Evolutionary conservation across 2,113 vertebrate species (phyloP), one percentile per base, ranked within the genome.

Genomic region (Brienomyrus brachyistius): DNA sequence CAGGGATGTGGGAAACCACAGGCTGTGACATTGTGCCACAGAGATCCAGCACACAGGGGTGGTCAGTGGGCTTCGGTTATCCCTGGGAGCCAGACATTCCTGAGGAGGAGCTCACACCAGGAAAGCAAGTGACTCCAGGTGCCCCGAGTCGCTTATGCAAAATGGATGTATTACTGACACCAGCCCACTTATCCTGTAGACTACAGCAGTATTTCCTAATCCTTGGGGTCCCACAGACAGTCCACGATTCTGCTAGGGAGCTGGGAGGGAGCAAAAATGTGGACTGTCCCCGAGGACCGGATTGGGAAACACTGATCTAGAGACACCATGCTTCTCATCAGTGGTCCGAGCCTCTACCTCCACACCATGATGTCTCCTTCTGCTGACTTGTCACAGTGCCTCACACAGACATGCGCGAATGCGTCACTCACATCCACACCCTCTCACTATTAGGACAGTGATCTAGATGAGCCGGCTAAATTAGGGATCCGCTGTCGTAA

Each of bases 381-480:
- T 74, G 70, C 70, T 35, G 70, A 74, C 11, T 40, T 5, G 31
- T 17, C 70, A 74, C 70, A 1, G 31, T 74, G 27, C 35, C 70
- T 27, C 27, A 17, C 45, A 52, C 48, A 66, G 19, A 13, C 11
- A 23, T 40, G 62, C 35, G 19, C 9, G 1, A 52, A 85, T 54
- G 84, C 54, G 52, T 51, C 6, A 48, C 89, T 40, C 89, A 70
- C 40, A 89, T 47, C 85, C 43, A 86, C 82, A 86, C 40, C 47
- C 52, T 47, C 52, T 66, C 54, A 66, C 43, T 66, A 19, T 48
- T 83, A 43, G 15, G 40, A 48, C 17, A 23, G 45, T 21, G 70
- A 77, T 48, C 19, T 47, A 47, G 31, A 43, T 83, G 80, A 83
- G 1, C 8, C 4, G 45, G 6, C 40, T n/a, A n/a, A 45, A 83